A percentile compares a stretch with the other conserved stretches of the same genome.
Conservation (phyloP, 2,797 vertebrate genomes). For the Tarsius wallacei region DNA sequence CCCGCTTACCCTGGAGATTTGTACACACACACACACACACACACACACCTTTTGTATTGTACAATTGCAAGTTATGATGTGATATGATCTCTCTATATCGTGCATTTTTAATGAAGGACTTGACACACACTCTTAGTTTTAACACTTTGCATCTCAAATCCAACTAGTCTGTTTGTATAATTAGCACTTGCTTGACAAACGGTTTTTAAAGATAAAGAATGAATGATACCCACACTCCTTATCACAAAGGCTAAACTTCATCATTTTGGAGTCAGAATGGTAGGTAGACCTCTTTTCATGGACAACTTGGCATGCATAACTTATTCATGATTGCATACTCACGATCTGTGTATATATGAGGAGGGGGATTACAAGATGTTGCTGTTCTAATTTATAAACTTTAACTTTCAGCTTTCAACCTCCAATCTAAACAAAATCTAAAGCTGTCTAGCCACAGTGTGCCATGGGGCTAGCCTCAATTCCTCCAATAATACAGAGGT, state of each 20-base stretch:
- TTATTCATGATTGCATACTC: neutral
- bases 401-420: neutral
- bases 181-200: neutral
- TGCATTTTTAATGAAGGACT: neutral
- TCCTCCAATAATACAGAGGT: neutral
- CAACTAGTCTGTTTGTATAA: neutral
- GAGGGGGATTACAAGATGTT: slow-evolving; percentile 29
- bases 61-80: neutral
- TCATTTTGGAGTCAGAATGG: neutral
- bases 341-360: neutral
- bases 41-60: neutral
- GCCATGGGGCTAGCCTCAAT: neutral
- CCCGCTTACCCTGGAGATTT: neutral
- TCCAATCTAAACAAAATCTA: slow-evolving; percentile 5
- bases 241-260: neutral
- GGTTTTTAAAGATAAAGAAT: neutral
- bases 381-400: slow-evolving; percentile 13
- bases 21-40: neutral
- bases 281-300: neutral
- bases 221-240: neutral
- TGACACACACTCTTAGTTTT: neutral
- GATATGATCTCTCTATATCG: neutral
- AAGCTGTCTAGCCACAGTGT: neutral
- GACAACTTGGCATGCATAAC: neutral
- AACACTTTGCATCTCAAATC: neutral